phyloP scores from a whole-genome alignment of 2,888 invertebrate genomes.

The Cryptocheilus praepositus region DNA sequence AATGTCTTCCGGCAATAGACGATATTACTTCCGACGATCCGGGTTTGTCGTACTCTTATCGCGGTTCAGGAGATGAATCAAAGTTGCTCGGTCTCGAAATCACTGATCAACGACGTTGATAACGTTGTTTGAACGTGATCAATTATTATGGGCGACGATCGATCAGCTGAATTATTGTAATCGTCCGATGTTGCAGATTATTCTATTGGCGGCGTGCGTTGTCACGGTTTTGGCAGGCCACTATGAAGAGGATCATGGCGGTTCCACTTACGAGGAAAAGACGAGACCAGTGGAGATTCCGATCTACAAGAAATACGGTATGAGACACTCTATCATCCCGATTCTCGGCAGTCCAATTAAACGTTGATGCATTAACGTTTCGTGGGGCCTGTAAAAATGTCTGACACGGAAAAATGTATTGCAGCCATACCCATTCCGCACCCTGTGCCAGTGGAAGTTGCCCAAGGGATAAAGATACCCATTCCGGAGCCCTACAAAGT shows the following conservation, averaged over 20 bases:
- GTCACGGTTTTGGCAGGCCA: slow-evolving; percentile 54
- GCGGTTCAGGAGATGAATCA: too few relatives aligned
- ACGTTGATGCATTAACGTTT: too few relatives aligned
- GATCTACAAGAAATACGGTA: slow-evolving; percentile 71
- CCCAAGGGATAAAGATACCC: slow-evolving; percentile 77
- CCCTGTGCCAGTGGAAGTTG: slow-evolving; percentile 77
- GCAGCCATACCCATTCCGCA: slow-evolving; percentile 78
- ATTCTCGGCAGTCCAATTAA: too few relatives aligned
- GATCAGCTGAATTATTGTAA: neutral
- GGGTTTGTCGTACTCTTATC: too few relatives aligned
- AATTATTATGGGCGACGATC: neutral
- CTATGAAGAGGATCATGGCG: slow-evolving; percentile 60
- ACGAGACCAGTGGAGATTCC: slow-evolving; percentile 65
- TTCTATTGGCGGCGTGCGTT: slow-evolving; percentile 44
- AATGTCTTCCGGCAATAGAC: too few relatives aligned
- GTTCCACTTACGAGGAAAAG: slow-evolving; percentile 69
- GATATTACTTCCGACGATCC: too few relatives aligned
- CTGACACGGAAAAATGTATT: neutral
- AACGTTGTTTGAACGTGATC: neutral
- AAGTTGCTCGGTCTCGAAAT: too few relatives aligned
- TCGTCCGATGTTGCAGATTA: slow-evolving; percentile 49
- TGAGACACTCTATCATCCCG: slow-evolving; percentile 36
- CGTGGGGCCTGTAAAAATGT: too few relatives aligned
- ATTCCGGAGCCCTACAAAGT: slow-evolving; percentile 80
- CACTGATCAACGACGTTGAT: too few relatives aligned